Evolutionary conservation across 2,888 invertebrate genomes (phyloP).

Genomic region (Agonopterix alstromeriana): DNA sequence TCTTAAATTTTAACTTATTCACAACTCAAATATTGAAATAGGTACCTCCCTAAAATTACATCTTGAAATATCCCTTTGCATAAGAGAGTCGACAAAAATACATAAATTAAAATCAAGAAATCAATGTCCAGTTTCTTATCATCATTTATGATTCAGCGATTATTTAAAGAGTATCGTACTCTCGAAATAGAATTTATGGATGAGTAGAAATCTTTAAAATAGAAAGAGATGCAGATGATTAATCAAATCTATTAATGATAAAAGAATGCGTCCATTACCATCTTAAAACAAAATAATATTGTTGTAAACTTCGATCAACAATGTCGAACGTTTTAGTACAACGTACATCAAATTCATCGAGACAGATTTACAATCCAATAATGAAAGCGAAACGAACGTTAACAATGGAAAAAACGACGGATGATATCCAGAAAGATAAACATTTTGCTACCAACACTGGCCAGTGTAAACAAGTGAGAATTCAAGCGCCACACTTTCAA

Average conservation of each 20-base stretch:
- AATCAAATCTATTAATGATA: not conserved
- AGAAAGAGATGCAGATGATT: too few relatives aligned
- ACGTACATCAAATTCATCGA: conserved; percentile 23
- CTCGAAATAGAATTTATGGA: too few relatives aligned
- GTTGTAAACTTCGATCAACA: conserved; percentile 1
- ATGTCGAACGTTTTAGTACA: conserved; percentile 7
- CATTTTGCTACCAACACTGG: conserved; percentile 40
- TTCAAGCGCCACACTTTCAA: conserved; percentile 33
- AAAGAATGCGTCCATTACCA: conserved; percentile 1
- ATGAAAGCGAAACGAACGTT: conserved; percentile 39
- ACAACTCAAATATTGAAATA: too few relatives aligned
- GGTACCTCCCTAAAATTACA: too few relatives aligned
- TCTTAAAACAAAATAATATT: not conserved
- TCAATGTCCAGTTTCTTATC: too few relatives aligned
- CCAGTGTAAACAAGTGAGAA: conserved; percentile 39
- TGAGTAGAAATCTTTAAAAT: too few relatives aligned
- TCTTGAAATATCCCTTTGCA: too few relatives aligned
- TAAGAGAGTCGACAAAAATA: too few relatives aligned
- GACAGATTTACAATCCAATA: conserved; percentile 49
- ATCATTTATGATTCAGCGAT: too few relatives aligned
- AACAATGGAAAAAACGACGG: conserved; percentile 46
- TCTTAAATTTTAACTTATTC: too few relatives aligned
- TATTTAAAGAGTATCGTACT: too few relatives aligned
- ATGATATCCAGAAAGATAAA: conserved; percentile 57
- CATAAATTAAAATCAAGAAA: too few relatives aligned